Evolutionary conservation across 2,888 invertebrate species (phyloP), one percentile per base, ranked within the genome.

Genomic region (Bursaphelenchus okinawaensis): DNA sequence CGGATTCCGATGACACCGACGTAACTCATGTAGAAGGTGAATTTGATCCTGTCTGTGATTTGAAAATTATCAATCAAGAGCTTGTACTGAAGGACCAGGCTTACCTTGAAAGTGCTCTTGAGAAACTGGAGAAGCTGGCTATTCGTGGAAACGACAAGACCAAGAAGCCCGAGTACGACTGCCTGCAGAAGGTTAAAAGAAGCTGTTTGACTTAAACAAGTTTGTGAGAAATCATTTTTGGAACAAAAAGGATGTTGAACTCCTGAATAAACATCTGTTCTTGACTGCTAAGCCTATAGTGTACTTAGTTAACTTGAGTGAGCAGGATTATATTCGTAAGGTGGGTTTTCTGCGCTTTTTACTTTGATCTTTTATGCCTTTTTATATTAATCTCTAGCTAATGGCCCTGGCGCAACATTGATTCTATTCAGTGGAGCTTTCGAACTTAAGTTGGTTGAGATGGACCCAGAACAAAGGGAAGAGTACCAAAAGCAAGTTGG

Each of bases 21-120:
- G 94, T 99, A 0, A 93, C 92, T 57, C 98, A 99, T 83, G 90
- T 98, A 0, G 98, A 99, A 84, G 98, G 98, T 0, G 96, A 98
- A 69, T 94, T 99, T 1, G 90, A 99, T 84, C 98, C 98, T 0
- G 89, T 94, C 0, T 87, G 98, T 63, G 98, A 99, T 85, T 86
- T 98, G 82, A 93, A 93, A 80, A 96, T 96, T 62, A 98, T 99
- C 81, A 88, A 88, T 69, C 93, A 96, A 83, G 98, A 99, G 84
- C 85, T 99, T 63, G 88, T 95, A 56, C 87, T 95, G 54, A 98
- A 98, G 83, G 96, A 82, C 66, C 89, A 91, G 77, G 95, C 96
- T 77, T 90, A 90, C 72, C 85, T 96, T n/a, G 78, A 88, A 79
- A 88, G 88, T 77, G 87, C 89, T 79, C 83, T 94, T 65, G 93